phyloP scores from a whole-genome alignment of 2,113 vertebrate genomes.

The Orycteropus afer region DNA sequence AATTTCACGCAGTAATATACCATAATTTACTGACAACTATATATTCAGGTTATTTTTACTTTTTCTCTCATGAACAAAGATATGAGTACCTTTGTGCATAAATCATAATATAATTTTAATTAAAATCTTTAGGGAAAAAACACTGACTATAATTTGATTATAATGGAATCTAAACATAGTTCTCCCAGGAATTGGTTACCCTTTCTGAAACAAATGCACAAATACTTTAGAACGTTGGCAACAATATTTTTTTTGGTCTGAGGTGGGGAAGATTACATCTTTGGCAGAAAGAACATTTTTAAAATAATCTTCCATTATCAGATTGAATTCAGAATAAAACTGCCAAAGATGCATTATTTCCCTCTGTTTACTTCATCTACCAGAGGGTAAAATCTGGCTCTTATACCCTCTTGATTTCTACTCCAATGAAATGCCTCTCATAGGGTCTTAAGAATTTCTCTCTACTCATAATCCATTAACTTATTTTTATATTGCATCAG shows the following conservation, averaged over 20 bases:
- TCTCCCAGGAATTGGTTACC: not conserved
- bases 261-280: not conserved
- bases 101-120: constrained; percentile 35
- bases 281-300: constrained; percentile 43
- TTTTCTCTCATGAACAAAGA: constrained; percentile 34
- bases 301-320: constrained; percentile 61
- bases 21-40: not conserved
- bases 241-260: not conserved
- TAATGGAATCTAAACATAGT: not conserved
- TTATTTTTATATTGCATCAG: constrained; percentile 71
- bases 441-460: constrained; percentile 55
- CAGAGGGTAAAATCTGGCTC: constrained; percentile 5
- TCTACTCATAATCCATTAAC: constrained; percentile 69
- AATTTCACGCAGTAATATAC: not conserved
- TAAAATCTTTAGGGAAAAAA: constrained; percentile 46
- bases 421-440: constrained; percentile 33
- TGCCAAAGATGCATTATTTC: constrained; percentile 47
- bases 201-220: constrained; percentile 24
- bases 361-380: constrained; percentile 43
- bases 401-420: constrained; percentile 33
- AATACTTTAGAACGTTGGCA: not conserved
- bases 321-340: constrained; percentile 45
- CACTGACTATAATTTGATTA: constrained; percentile 11
- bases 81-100: not conserved
- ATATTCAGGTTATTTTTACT: constrained; percentile 24